Evolutionary conservation across 2,113 vertebrate genomes (phyloP).

Genomic region (Hydropotes inermis): DNA sequence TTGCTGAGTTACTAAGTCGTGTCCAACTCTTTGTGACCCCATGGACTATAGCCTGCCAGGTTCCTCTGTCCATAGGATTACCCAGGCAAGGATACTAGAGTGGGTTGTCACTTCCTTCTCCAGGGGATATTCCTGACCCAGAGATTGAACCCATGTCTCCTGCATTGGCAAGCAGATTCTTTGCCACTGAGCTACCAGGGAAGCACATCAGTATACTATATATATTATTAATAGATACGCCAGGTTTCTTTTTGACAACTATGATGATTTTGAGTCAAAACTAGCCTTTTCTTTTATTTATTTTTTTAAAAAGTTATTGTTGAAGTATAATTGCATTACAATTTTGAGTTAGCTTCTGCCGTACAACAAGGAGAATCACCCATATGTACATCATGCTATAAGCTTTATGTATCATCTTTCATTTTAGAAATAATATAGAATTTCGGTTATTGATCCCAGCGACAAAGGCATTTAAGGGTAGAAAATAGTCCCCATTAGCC

Average conservation of each 20-base stretch:
- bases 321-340: not conserved
- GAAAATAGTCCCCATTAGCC: not conserved
- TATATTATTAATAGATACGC: not conserved
- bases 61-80: not conserved
- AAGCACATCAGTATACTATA: no score
- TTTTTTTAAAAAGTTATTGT: not conserved
- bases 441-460: not conserved
- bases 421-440: conserved; percentile 16
- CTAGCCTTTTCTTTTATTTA: not conserved
- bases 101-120: not conserved
- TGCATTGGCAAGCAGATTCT: not conserved
- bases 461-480: conserved; percentile 26
- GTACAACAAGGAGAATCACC: not conserved
- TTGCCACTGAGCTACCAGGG: no score
- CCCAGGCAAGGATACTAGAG: not conserved
- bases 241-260: not conserved
- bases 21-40: not conserved
- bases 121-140: not conserved
- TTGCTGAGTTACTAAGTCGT: not conserved
- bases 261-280: not conserved
- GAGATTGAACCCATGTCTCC: not conserved
- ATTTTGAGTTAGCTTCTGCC: not conserved
- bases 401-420: not conserved
- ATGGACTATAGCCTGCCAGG: not conserved
- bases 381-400: not conserved